phyloP scores from a whole-genome alignment of 2,797 vertebrate genomes.

The Brotula barbata region DNA sequence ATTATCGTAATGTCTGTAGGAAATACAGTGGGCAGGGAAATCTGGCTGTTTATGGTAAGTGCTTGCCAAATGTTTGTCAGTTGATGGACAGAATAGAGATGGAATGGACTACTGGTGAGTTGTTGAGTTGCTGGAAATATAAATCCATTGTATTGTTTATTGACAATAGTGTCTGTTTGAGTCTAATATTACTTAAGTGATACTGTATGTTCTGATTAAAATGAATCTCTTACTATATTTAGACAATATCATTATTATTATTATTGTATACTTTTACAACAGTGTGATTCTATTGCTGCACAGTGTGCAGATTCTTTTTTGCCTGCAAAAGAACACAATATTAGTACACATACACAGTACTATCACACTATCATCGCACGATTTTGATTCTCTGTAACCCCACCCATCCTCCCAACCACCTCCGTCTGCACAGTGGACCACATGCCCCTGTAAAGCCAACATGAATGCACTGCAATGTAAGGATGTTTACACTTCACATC shows the following conservation, averaged over 20 bases:
- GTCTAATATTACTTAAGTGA: no score
- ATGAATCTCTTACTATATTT: no score
- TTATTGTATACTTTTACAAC: no score
- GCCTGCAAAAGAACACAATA: no score
- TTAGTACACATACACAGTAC: no score
- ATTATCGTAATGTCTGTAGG: constrained; percentile 35
- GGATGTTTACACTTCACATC: constrained; percentile 59
- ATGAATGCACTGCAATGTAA: constrained; percentile 20
- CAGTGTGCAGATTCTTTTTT: no score
- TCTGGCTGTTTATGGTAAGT: constrained; percentile 42
- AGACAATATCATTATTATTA: no score
- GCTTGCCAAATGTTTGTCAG: constrained; percentile 49
- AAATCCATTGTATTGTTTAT: no score
- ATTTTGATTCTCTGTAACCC: background rate
- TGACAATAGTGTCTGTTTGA: no score
- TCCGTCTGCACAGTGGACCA: background rate
- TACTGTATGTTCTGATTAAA: no score
- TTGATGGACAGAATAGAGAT: constrained; percentile 44
- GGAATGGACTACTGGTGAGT: constrained; percentile 35
- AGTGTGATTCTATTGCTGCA: no score
- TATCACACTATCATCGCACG: no score
- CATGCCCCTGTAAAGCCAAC: constrained; percentile 1
- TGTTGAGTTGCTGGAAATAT: constrained; percentile 13
- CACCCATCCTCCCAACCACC: background rate
- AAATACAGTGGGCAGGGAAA: constrained; percentile 47